Evolutionary conservation across 2,888 invertebrate species (phyloP).

Genomic region (Drosophila prostipennis): DNA sequence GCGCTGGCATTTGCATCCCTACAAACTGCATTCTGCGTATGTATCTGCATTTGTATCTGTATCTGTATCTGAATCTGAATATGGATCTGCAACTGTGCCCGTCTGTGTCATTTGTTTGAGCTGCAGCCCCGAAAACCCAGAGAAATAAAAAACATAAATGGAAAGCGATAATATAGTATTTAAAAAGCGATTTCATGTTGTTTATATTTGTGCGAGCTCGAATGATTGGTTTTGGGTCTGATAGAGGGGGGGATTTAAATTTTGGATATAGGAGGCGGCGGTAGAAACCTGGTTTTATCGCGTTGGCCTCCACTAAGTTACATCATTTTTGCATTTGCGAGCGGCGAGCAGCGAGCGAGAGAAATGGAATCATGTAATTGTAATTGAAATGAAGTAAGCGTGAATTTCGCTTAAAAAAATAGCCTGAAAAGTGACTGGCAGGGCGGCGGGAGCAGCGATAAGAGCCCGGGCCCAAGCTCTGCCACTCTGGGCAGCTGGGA

Average conservation of each 20-base stretch:
- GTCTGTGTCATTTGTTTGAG: slow-evolving; percentile 44
- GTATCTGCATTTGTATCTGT: slow-evolving; percentile 16
- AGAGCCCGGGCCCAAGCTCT: slow-evolving; percentile 8
- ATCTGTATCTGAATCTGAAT: slow-evolving; percentile 25
- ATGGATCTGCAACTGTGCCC: slow-evolving; percentile 29
- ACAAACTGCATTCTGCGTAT: neutral
- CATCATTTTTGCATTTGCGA: slow-evolving; percentile 56
- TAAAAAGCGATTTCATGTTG: slow-evolving; percentile 49
- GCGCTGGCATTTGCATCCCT: slow-evolving; percentile 33
- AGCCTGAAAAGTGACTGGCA: slow-evolving; percentile 40
- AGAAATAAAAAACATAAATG: slow-evolving; percentile 12
- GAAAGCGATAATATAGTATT: slow-evolving; percentile 38
- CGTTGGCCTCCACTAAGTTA: slow-evolving; percentile 54
- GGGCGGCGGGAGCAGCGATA: slow-evolving; percentile 38
- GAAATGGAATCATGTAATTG: slow-evolving; percentile 68
- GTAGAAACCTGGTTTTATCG: slow-evolving; percentile 11
- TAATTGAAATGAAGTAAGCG: slow-evolving; percentile 76
- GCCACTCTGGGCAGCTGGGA: slow-evolving; percentile 44
- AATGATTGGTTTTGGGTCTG: slow-evolving; percentile 23
- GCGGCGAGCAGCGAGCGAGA: slow-evolving; percentile 49
- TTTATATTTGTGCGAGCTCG: slow-evolving; percentile 24
- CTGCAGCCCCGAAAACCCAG: neutral
- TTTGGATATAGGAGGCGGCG: neutral
- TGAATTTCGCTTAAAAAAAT: slow-evolving; percentile 63
- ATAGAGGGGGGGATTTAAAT: slow-evolving; percentile 13